Evolutionary conservation across 37 sponge, comb jelly and placozoan genomes (phyloP).

Genomic region (Cliona cf. orientalis): DNA sequence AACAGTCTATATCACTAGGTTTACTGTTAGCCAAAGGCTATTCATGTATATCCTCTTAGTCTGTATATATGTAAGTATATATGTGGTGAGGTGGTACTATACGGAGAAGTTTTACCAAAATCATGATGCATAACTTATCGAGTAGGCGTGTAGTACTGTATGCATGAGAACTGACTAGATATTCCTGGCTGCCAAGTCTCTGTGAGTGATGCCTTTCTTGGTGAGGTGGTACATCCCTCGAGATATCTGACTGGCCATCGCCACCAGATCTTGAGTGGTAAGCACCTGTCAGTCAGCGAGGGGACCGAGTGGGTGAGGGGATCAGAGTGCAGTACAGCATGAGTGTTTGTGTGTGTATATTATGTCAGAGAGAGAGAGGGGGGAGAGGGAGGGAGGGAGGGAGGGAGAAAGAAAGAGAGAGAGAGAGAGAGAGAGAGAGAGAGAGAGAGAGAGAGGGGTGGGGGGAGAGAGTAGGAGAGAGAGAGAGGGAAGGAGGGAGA

Average conservation of each 20-base stretch:
- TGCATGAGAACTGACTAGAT: slow-evolving; percentile 63
- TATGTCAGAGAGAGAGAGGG: too few species aligned
- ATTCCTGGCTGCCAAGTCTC: slow-evolving; percentile 85
- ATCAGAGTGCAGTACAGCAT: too few species aligned
- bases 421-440: slow-evolving; percentile 16
- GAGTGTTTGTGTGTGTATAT: too few species aligned
- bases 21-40: too few species aligned
- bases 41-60: too few species aligned
- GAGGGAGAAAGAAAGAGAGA: slow-evolving; percentile 2
- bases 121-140: too few species aligned
- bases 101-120: too few species aligned
- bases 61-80: too few species aligned
- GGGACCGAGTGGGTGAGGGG: not conserved
- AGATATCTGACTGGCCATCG: slow-evolving; percentile 75
- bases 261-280: slow-evolving; percentile 78
- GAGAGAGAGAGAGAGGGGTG: slow-evolving; percentile 21
- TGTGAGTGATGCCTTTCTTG: slow-evolving; percentile 65
- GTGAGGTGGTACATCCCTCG: slow-evolving; percentile 89
- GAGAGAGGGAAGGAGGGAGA: too few species aligned
- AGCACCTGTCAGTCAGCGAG: slow-evolving; percentile 27
- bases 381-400: not conserved
- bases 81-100: too few species aligned
- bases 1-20: too few species aligned
- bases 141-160: not conserved
- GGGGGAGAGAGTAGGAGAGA: not conserved